Evolutionary conservation across 2,888 invertebrate genomes (phyloP).

Genomic region (Mimumesa dahlbomi): DNA sequence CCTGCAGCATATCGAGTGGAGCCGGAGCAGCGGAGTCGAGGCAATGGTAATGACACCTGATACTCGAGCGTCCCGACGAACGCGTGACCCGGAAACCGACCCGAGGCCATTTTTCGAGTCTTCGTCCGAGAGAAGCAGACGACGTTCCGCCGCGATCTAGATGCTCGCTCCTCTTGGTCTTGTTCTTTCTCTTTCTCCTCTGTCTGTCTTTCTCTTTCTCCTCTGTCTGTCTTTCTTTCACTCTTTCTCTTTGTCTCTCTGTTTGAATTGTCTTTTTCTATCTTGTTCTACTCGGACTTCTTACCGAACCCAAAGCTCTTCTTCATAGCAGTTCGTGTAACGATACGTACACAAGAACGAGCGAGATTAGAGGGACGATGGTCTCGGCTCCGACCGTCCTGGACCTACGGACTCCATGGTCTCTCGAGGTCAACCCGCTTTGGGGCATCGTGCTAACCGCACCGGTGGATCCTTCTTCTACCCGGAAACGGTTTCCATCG

Average conservation of each 20-base stretch:
- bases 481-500: conserved; percentile 75
- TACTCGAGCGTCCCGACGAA: conserved; percentile 69
- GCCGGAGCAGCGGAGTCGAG: conserved; percentile 42
- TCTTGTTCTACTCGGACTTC: conserved; percentile 25
- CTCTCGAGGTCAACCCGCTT: conserved; percentile 78
- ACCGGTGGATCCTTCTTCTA: conserved; percentile 71
- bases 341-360: conserved; percentile 58
- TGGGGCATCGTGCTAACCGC: conserved; percentile 79
- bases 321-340: conserved; percentile 44
- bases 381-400: conserved; percentile 65
- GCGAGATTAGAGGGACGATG: conserved; percentile 74
- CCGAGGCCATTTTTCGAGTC: conserved; percentile 69
- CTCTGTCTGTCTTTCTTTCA: conserved; percentile 15
- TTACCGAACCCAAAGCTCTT: conserved; percentile 25
- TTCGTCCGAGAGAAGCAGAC: conserved; percentile 48
- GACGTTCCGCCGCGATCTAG: conserved; percentile 59
- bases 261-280: background rate
- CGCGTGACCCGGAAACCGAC: conserved; percentile 77
- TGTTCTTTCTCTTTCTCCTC: conserved; percentile 23
- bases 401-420: conserved; percentile 66
- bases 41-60: conserved; percentile 76
- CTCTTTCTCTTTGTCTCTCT: conserved; percentile 15
- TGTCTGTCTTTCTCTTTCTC: conserved; percentile 19
- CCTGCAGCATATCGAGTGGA: conserved; percentile 50
- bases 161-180: conserved; percentile 50